Base-by-base conservation (phyloP, 1,140 invertebrate species). In the Panagrolaimus sp. region DNA sequence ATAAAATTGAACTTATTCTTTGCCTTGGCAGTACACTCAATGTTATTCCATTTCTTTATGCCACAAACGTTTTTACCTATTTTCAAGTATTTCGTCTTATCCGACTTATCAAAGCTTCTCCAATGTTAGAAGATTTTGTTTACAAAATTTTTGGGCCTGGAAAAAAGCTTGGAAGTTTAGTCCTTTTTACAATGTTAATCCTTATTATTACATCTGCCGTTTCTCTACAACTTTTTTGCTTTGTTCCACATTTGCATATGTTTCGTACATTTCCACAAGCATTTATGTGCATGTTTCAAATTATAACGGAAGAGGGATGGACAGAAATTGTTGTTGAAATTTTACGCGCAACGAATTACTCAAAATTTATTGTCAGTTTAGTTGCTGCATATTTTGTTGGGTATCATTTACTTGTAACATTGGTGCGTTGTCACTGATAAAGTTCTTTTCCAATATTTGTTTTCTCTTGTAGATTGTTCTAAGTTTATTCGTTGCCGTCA, bases 281-380 rank as follows among this genome's bases (percentile, higher is more conserved):
- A 20, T 96, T 98, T 78, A 96, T 97, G 93, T 94, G 92, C 48
- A 98, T 98, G 95, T 99, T 98, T 84, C 94, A 98, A 90, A 97
- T 98, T 78, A 86, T 98, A 45, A 97, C 93, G 1, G 94, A 98
- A 88, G 96, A 99, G 87, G 96, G 93, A 3, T 98, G 96, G 96
- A 83, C 83, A 16, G 85, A 86, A 46, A 81, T 86, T 43, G 79
- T 85, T 63, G 92, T 95, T 1, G 95, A 96, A 85, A 92, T 97
- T 4, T 95, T 98, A 91, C 88, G 84, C 72, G 86, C 91, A 71
- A 93, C 91, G 31, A 90, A 91, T 74, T 89, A 91, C 79, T 90
- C 89, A 3, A 20, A 57, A 85, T 96, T 69, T 31, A 67, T 79
- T 69, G 93, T 93, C n/a, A 93, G 94, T 0, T 86, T 98, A 43